phyloP scores from a whole-genome alignment of 2,797 vertebrate genomes.

The Ptychadena robeensis region DNA sequence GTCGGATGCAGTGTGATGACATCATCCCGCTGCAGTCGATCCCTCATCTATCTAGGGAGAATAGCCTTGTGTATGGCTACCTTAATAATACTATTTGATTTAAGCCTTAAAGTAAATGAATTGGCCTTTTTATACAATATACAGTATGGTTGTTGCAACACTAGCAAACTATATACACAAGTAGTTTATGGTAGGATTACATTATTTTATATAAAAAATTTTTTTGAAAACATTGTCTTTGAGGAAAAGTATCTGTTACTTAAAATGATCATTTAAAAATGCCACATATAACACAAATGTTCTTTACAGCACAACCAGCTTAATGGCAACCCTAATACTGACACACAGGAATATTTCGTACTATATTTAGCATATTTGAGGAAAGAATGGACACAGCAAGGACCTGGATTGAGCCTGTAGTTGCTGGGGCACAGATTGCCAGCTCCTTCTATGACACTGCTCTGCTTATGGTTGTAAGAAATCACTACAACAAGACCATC shows the following conservation, averaged over 20 bases:
- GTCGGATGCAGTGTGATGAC: too few relatives aligned
- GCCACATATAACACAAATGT: background rate
- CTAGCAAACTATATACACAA: too few relatives aligned
- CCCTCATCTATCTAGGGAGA: too few relatives aligned
- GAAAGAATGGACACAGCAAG: slow-evolving; percentile 51
- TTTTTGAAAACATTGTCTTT: too few relatives aligned
- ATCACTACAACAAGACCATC: slow-evolving; percentile 73
- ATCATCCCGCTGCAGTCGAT: too few relatives aligned
- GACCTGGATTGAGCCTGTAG: slow-evolving; percentile 76
- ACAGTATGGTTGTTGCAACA: too few relatives aligned
- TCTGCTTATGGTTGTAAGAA: slow-evolving; percentile 83
- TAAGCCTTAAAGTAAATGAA: too few relatives aligned
- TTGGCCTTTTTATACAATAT: too few relatives aligned
- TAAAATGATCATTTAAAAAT: background rate
- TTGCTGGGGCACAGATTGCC: slow-evolving; percentile 83
- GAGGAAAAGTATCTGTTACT: background rate
- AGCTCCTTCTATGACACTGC: slow-evolving; percentile 85
- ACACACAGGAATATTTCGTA: background rate
- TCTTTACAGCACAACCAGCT: background rate
- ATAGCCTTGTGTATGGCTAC: too few relatives aligned
- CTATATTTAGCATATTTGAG: background rate
- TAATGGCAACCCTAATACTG: background rate
- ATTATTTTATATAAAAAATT: too few relatives aligned
- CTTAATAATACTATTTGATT: too few relatives aligned
- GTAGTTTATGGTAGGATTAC: too few relatives aligned